A percentile compares a stretch with the other conserved stretches of the same genome.
These are phyloP conservation scores for Synanthedon formicaeformis DNA, from an alignment of 2,888 invertebrate genomes.

Conservation along the genomic window DNA sequence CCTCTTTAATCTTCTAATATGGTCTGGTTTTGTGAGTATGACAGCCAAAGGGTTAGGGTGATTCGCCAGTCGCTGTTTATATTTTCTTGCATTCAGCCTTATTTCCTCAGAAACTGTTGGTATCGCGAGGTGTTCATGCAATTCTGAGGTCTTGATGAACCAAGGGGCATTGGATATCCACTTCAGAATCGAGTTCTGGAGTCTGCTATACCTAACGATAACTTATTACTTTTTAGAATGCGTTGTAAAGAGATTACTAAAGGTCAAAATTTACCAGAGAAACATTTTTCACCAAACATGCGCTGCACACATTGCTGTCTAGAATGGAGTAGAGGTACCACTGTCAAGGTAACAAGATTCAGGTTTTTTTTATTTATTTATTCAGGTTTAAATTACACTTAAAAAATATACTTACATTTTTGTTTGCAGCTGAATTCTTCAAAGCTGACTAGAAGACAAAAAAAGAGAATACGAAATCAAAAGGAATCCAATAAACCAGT, in stretches of 20 bases:
- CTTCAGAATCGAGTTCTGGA: no score
- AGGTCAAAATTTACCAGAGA: constrained; percentile 38
- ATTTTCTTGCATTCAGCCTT: no score
- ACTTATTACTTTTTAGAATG: constrained; percentile 27
- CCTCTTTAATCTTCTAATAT: no score
- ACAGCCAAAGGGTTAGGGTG: no score
- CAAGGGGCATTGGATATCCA: no score
- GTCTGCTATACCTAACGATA: neutral
- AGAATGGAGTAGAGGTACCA: constrained; percentile 36
- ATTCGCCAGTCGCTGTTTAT: no score
- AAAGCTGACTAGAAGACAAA: constrained; percentile 33
- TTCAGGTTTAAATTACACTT: neutral
- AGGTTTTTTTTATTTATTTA: no score
- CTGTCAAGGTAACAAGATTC: constrained; percentile 26
- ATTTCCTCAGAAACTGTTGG: no score
- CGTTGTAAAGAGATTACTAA: constrained; percentile 38
- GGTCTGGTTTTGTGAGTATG: no score
- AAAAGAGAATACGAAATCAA: constrained; percentile 21
- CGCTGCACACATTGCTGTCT: constrained; percentile 46
- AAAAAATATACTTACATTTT: neutral
- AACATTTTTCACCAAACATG: constrained; percentile 35
- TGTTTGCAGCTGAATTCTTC: constrained; percentile 30
- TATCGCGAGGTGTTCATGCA: no score
- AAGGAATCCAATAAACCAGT: constrained; percentile 13
- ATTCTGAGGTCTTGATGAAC: no score